Evolutionary conservation across 2,888 invertebrate genomes (phyloP), one percentile per base, ranked within the genome.

Genomic region (Eupithecia dodoneata): DNA sequence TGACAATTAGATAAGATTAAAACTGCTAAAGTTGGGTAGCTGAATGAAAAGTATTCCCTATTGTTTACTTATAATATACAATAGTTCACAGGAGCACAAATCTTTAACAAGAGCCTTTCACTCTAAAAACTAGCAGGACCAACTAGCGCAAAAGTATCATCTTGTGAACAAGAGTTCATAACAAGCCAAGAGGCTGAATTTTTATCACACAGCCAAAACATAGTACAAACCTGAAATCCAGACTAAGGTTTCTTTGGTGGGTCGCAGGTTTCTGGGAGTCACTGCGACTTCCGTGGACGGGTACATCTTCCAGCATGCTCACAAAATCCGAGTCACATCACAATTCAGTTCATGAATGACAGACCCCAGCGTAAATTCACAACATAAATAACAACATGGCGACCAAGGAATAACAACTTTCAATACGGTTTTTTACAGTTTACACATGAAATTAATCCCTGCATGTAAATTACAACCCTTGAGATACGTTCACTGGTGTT

Each of bases 161-260:
- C 30, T 63, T 63, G 10, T 63, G 4, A 63, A 7, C 15, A 15
- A 41, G 13, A 66, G 66, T 15, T 18, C 18, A 2, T 15, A 15
- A 6, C 15, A 44, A 67, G 9, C 9, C 15, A 44, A n/a, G 7
- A 71, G 67, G 67, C 65, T 70, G 72, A 65, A 42, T 55, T 73
- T 30, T 55, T 65, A 74, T 45, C 72, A 63, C 12, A 76, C n/a
- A 13, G 63, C 44, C 72, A 75, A 72, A 74, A 55, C 75, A 75
- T 75, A 82, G 79, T 81, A 87, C 89, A 85, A 93, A 98, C 98
- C 98, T 97, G 93, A 98, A 98, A 93, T 98, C 98, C 91, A 98
- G 96, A 90, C 98, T 98, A 88, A 98, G 96, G 94, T 98, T 98
- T 90, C 98, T 96, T 93, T 98, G 98, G 94, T 98, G 98, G 74